Conservation (phyloP, 2,888 invertebrate genomes). For the Netelia virgata region DNA sequence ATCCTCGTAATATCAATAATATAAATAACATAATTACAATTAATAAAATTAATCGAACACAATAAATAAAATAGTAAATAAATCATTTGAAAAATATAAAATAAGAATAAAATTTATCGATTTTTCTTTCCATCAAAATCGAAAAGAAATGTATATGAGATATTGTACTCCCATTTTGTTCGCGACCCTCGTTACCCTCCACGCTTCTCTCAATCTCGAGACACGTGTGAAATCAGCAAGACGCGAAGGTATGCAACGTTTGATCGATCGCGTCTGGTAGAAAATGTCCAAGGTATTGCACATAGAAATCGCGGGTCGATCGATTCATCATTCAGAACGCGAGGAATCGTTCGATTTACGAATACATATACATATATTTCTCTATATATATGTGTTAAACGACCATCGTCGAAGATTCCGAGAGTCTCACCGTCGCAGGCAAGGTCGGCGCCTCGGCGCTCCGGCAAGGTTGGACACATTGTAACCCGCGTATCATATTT, state of each 20-base stretch:
- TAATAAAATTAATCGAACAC: too few relatives aligned
- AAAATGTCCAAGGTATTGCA: conserved; percentile 16
- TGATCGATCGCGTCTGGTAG: conserved; percentile 39
- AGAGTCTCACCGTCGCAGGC: conserved; percentile 73
- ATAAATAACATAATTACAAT: too few relatives aligned
- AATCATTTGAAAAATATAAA: too few relatives aligned
- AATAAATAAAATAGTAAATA: too few relatives aligned
- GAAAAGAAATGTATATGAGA: too few relatives aligned
- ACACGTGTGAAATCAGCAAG: conserved; percentile 36
- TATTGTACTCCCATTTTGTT: too few relatives aligned
- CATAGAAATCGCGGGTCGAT: conserved; percentile 40
- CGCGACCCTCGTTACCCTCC: too few relatives aligned
- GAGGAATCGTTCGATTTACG: conserved; percentile 25
- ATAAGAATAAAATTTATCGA: too few relatives aligned
- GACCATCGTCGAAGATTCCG: conserved; percentile 75
- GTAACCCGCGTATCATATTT: conserved; percentile 71
- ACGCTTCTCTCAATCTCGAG: not conserved
- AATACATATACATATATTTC: conserved; percentile 9
- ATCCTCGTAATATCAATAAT: too few relatives aligned
- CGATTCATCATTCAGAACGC: conserved; percentile 54
- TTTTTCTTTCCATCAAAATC: too few relatives aligned
- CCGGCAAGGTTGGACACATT: conserved; percentile 77
- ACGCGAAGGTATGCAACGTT: conserved; percentile 42
- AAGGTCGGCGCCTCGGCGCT: conserved; percentile 83
- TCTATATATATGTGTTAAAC: conserved; percentile 63